Evolutionary conservation across 2,888 invertebrate genomes (phyloP).

Genomic region (Trilocha varians): DNA sequence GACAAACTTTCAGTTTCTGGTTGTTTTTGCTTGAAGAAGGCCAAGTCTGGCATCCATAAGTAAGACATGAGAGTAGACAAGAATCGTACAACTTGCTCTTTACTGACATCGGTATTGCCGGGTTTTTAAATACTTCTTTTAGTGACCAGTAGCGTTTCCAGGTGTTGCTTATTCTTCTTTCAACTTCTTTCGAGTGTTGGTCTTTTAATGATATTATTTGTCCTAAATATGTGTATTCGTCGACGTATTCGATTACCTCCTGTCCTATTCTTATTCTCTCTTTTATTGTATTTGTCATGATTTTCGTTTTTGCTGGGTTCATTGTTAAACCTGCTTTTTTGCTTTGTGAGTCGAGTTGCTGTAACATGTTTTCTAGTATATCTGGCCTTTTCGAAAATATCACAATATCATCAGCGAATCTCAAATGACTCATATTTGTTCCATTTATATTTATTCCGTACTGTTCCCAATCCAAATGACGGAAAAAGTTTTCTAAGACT

Average conservation of each 20-base stretch:
- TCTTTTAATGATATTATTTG: too few species aligned
- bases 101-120: too few species aligned
- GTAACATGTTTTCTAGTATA: background rate
- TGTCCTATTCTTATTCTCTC: background rate
- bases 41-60: too few species aligned
- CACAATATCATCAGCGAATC: constrained; percentile 5
- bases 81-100: too few species aligned
- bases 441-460: too few species aligned
- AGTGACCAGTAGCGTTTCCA: background rate
- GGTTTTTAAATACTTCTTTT: background rate
- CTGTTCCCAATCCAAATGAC: too few species aligned
- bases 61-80: too few species aligned
- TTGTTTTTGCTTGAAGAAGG: too few species aligned
- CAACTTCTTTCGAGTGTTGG: background rate
- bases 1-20: too few species aligned
- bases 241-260: background rate
- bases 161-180: background rate
- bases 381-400: background rate
- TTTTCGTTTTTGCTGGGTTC: too few species aligned
- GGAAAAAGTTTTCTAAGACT: constrained; percentile 2
- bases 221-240: constrained; percentile 4
- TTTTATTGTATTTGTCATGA: too few species aligned
- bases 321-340: constrained; percentile 1
- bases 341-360: background rate
- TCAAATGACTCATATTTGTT: too few species aligned